Evolutionary conservation across 1,140 invertebrate genomes (phyloP).

Genomic region (Alviniconcha marisindica): DNA sequence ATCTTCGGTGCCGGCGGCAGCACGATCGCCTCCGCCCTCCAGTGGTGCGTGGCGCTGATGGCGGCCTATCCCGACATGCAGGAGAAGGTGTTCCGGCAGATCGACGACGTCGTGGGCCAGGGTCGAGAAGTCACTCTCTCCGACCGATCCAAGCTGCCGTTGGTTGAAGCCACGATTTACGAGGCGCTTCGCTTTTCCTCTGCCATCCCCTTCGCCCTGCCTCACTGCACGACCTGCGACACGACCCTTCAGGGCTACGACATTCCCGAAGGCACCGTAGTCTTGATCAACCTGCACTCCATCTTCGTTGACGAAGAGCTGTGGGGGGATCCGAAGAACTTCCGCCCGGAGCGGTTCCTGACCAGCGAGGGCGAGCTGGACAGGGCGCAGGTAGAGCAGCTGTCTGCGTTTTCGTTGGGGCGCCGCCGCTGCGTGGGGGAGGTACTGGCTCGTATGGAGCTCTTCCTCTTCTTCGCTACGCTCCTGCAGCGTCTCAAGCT

Average conservation of each 20-base stretch:
- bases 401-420: slow-evolving; percentile 47
- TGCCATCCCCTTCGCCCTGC: slow-evolving; percentile 42
- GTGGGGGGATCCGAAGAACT: slow-evolving; percentile 83
- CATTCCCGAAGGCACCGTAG: slow-evolving; percentile 68
- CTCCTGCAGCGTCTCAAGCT: slow-evolving; percentile 50
- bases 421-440: slow-evolving; percentile 56
- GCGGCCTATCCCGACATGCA: slow-evolving; percentile 85
- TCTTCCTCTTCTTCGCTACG: slow-evolving; percentile 54
- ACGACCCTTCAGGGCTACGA: slow-evolving; percentile 65
- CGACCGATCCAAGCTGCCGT: slow-evolving; percentile 28
- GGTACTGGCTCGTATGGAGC: slow-evolving; percentile 52
- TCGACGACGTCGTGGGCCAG: slow-evolving; percentile 86
- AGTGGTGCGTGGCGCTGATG: slow-evolving; percentile 91
- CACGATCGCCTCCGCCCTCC: slow-evolving; percentile 87
- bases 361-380: slow-evolving; percentile 80
- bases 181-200: slow-evolving; percentile 77
- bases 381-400: slow-evolving; percentile 35
- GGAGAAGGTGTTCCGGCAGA: slow-evolving; percentile 88
- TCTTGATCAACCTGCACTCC: slow-evolving; percentile 69
- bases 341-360: slow-evolving; percentile 86
- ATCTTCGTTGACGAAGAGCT: slow-evolving; percentile 68
- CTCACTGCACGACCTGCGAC: slow-evolving; percentile 58
- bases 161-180: slow-evolving; percentile 33
- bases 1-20: slow-evolving; percentile 93
- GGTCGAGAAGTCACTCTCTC: slow-evolving; percentile 80